Base-by-base conservation (phyloP, 1,140 invertebrate species). In the Zaprionus gabonicus region DNA sequence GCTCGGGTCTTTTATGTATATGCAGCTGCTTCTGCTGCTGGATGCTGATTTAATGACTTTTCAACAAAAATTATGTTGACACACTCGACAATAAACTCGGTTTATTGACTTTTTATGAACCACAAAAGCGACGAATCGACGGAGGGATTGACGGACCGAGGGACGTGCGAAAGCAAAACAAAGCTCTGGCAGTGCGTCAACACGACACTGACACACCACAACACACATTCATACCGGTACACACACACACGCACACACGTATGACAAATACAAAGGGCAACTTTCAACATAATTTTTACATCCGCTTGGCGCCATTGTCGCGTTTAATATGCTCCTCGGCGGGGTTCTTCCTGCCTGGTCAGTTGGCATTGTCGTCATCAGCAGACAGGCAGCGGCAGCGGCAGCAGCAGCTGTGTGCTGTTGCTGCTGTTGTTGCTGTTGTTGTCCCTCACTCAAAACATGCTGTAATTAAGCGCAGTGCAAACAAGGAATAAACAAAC, bases 41-140 rank as follows among this genome's bases (percentile, higher is more conserved):
- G 53, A 25, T 41, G 51, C 13, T 76, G 81, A 84, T 87, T 88
- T 88, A 84, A 87, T 87, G 81, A 81, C 66, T 88, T 88, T 87
- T 84, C 84, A 84, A 75, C 84, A 67, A 68, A 79, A 88, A 79
- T 88, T 69, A 81, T 81, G 85, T 84, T 87, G 78, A 88, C 78
- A 87, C 70, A 59, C 71, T 69, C 59, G 67, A 90, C 70, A 73
- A 90, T 90, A 91, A 90, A 90, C 76, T 71, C 62, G 65, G 71
- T 90, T 90, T 90, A 90, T 90, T 85, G 85, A 80, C 72, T 85
- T 90, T 91, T 90, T 90, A 90, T 91, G 86, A 82, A 91, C 86
- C 86, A 73, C 79, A 90, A 81, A 78, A 49, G 56, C 46, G 46
- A 51, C 46, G 46, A 46, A 46, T 46, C n/a, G 41, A 46, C n/a